These are phyloP conservation scores for Peromyscus eremicus DNA, from an alignment of 2,797 vertebrate species.

Conservation along the genomic window DNA sequence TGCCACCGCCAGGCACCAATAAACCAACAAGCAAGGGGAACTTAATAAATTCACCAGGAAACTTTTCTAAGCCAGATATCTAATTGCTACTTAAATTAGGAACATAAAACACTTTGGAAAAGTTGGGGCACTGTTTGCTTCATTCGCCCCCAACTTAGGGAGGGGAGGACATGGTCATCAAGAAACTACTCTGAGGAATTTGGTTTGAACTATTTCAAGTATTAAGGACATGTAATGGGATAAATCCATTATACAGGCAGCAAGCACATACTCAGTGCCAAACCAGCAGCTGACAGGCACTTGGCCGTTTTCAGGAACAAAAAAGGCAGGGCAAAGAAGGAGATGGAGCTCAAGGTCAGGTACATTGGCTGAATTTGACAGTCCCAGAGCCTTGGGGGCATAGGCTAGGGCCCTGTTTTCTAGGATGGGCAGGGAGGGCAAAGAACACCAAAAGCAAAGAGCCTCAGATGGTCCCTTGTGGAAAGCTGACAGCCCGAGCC, in stretches of 20 bases:
- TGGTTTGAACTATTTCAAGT: background rate
- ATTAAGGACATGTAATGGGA: background rate
- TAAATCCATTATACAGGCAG: background rate
- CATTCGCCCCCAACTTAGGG: background rate
- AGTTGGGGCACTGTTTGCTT: background rate
- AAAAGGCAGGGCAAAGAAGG: background rate
- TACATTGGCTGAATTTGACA: accelerated
- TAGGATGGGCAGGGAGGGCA: background rate
- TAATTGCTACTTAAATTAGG: background rate
- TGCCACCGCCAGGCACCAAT: no score
- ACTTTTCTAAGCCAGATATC: background rate
- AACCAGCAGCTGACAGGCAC: background rate
- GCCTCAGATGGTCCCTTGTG: background rate
- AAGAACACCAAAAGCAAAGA: background rate
- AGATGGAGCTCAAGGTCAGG: background rate
- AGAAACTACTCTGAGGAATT: background rate
- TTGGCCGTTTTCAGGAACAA: background rate
- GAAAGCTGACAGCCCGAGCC: accelerated
- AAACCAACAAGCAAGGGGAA: background rate
- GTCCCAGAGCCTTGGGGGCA: background rate
- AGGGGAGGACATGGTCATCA: background rate
- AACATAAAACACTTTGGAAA: background rate
- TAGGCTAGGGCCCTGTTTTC: no score
- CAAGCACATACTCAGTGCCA: background rate
- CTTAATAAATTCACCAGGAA: background rate